Evolutionary conservation across 2,888 invertebrate genomes (phyloP).

Genomic region (Synanthedon formicaeformis): DNA sequence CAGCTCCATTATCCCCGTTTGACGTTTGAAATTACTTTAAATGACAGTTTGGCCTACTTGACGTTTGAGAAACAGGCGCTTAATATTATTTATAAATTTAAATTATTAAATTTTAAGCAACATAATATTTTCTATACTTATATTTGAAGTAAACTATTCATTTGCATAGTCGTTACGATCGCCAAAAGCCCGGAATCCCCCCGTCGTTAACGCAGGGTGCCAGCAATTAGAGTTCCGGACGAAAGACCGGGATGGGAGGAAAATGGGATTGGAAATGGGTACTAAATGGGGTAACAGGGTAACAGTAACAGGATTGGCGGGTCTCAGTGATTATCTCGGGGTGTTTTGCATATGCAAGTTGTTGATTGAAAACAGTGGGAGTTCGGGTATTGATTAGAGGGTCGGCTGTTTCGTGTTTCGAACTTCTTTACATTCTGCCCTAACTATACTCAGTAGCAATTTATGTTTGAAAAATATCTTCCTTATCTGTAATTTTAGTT

Average conservation of each 20-base stretch:
- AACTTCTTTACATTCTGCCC: too few species aligned
- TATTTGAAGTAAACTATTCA: not conserved
- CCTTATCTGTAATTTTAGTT: too few species aligned
- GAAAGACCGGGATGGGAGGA: slow-evolving; percentile 1
- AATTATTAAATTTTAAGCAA: too few species aligned
- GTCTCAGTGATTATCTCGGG: not conserved
- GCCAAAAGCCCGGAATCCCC: not conserved
- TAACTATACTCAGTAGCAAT: too few species aligned
- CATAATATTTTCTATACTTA: not conserved
- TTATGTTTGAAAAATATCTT: too few species aligned
- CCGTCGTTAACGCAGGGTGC: slow-evolving; percentile 2
- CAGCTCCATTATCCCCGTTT: too few species aligned
- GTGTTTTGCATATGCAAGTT: not conserved
- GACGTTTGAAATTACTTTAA: too few species aligned
- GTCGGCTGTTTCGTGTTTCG: not conserved
- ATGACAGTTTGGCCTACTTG: too few species aligned
- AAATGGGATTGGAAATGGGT: slow-evolving; percentile 1
- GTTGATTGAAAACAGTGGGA: not conserved
- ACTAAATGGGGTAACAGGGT: not conserved
- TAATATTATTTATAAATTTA: too few species aligned
- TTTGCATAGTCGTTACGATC: not conserved
- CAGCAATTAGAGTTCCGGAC: slow-evolving; percentile 3
- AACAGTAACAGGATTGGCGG: not conserved
- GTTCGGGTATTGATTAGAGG: not conserved
- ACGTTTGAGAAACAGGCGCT: too few species aligned